phyloP scores from a whole-genome alignment of 2,113 vertebrate genomes.

The Phyllopteryx taeniolatus region DNA sequence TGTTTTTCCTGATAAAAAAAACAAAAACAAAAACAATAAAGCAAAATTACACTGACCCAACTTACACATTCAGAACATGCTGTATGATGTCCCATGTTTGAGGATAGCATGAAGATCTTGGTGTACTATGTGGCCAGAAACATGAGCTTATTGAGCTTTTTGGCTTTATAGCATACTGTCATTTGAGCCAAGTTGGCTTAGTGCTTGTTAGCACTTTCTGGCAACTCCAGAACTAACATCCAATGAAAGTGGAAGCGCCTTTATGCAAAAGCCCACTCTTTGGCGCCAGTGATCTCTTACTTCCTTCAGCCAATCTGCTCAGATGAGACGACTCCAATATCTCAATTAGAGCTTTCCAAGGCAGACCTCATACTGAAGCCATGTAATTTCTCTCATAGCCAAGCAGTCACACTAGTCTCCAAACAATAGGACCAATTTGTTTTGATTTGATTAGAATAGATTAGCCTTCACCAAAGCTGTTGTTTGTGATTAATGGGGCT shows the following conservation, averaged over 20 bases:
- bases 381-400: conserved; percentile 38
- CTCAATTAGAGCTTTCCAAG: conserved; percentile 44
- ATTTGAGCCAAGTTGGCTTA: conserved; percentile 6
- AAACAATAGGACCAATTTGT: conserved; percentile 73
- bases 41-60: neutral
- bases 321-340: conserved; percentile 30
- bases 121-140: conserved; percentile 5
- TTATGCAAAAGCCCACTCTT: conserved; percentile 17
- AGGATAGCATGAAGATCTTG: neutral
- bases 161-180: neutral
- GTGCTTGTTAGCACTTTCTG: conserved; percentile 8
- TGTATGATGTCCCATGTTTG: conserved; percentile 7
- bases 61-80: conserved; percentile 2
- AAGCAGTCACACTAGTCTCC: conserved; percentile 65
- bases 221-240: conserved; percentile 18
- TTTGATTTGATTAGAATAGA: conserved; percentile 77
- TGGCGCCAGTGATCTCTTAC: conserved; percentile 18
- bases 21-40: neutral
- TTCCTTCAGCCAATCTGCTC: conserved; percentile 43
- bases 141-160: conserved; percentile 16
- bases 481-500: conserved; percentile 70
- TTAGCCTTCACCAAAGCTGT: conserved; percentile 66
- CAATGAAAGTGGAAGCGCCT: conserved; percentile 21
- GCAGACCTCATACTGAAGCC: conserved; percentile 32
- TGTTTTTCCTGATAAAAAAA: conserved; percentile 12